Conservation (phyloP, 1,140 invertebrate genomes). For the Plutomurus gul region DNA sequence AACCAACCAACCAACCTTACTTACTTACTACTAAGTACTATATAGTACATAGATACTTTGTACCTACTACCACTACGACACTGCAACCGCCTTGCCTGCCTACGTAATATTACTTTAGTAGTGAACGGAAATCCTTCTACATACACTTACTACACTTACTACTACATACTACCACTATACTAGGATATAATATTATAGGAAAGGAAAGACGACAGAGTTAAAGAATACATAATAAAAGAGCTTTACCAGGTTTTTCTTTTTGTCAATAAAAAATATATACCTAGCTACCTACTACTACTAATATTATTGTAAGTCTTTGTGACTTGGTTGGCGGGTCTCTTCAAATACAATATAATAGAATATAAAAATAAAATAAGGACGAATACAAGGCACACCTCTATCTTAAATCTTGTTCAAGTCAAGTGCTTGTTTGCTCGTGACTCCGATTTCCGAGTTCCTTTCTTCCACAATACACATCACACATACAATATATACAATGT, state of each 20-base stretch:
- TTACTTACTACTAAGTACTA: too few species aligned
- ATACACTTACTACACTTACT: background rate
- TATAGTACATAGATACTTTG: too few species aligned
- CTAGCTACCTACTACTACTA: conserved; percentile 10
- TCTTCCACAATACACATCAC: background rate
- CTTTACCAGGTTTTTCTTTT: conserved; percentile 14
- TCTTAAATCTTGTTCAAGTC: background rate
- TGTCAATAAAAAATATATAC: conserved; percentile 24
- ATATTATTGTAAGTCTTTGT: conserved; percentile 24
- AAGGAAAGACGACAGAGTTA: conserved; percentile 16
- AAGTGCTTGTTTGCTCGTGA: background rate
- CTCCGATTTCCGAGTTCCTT: background rate
- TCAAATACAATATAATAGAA: conserved; percentile 19
- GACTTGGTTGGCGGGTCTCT: background rate
- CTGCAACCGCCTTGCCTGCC: too few species aligned
- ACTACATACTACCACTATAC: background rate
- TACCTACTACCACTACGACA: too few species aligned
- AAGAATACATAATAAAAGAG: conserved; percentile 27
- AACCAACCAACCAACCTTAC: too few species aligned
- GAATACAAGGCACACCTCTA: background rate
- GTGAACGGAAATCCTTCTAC: too few species aligned
- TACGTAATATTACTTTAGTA: too few species aligned
- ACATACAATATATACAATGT: conserved; percentile 8
- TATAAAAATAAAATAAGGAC: conserved; percentile 26
- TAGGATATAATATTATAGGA: background rate